Evolutionary conservation across 2,797 vertebrate genomes (phyloP).

Genomic region (Poeciliopsis paucimaculata): DNA sequence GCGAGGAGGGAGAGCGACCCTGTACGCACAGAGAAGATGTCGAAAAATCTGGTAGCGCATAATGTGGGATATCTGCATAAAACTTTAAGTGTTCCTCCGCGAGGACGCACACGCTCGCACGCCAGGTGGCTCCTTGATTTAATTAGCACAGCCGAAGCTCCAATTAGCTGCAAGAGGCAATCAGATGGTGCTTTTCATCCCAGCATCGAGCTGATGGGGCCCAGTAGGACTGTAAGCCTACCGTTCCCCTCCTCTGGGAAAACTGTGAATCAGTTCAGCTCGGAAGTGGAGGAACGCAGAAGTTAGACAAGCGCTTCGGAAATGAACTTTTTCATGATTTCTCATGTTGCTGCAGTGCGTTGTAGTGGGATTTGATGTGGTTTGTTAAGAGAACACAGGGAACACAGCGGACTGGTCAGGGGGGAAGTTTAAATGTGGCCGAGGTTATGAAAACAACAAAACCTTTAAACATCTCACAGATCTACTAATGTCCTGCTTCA

Average conservation of each 20-base stretch:
- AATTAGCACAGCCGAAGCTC: conserved; percentile 67
- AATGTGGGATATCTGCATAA: conserved; percentile 37
- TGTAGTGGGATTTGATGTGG: background rate
- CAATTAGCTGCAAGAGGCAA: conserved; percentile 65
- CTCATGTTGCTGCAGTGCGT: background rate
- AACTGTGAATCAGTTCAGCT: conserved; percentile 24
- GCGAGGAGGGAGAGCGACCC: conserved; percentile 56
- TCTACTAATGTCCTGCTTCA: background rate
- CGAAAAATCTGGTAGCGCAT: conserved; percentile 17
- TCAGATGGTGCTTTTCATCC: conserved; percentile 65
- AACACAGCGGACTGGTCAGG: background rate
- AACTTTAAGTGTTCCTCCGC: conserved; percentile 37
- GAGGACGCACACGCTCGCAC: conserved; percentile 25
- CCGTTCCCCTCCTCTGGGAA: conserved; percentile 25
- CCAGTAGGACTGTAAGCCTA: conserved; percentile 29
- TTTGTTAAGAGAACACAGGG: background rate
- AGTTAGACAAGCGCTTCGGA: too few relatives aligned
- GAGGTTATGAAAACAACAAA: background rate
- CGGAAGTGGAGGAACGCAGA: conserved; percentile 23
- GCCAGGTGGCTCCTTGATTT: conserved; percentile 70
- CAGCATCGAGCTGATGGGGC: conserved; percentile 40
- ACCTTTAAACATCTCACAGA: background rate
- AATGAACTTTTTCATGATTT: too few relatives aligned
- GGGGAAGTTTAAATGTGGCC: background rate
- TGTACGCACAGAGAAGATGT: conserved; percentile 27